Conservation (phyloP, 2,888 invertebrate genomes). For the Mythimna ferrago region DNA sequence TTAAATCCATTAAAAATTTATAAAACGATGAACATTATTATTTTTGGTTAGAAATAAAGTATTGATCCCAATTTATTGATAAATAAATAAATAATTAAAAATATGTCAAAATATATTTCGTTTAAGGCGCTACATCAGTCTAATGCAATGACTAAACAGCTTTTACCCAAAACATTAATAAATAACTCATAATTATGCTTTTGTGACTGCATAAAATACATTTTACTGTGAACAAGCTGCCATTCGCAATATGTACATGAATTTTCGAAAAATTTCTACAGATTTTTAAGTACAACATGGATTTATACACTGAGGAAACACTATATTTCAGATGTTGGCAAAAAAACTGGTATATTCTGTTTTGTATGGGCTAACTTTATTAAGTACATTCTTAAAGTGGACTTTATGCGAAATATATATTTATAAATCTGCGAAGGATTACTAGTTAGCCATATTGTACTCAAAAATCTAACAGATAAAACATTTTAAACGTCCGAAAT, state of each 20-base stretch:
- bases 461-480: conserved; percentile 22
- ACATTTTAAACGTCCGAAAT: conserved; percentile 42
- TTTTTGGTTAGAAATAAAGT: conserved; percentile 4
- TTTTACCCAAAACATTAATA: conserved; percentile 65
- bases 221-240: conserved; percentile 67
- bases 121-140: conserved; percentile 85
- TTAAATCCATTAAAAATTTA: no score
- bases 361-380: neutral
- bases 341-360: neutral
- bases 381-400: conserved; percentile 24
- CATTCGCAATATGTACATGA: conserved; percentile 64
- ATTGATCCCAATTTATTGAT: conserved; percentile 25
- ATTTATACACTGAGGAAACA: neutral
- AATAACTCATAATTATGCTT: conserved; percentile 69
- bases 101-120: conserved; percentile 70
- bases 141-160: conserved; percentile 85
- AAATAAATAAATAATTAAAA: conserved; percentile 70
- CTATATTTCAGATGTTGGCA: neutral
- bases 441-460: conserved; percentile 34
- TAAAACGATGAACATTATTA: no score
- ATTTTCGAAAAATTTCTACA: conserved; percentile 19
- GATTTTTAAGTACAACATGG: conserved; percentile 44
- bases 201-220: conserved; percentile 67
- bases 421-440: neutral
- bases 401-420: neutral